These are phyloP conservation scores for Heliothis virescens DNA, from an alignment of 1,140 invertebrate genomes.

Conservation along the genomic window DNA sequence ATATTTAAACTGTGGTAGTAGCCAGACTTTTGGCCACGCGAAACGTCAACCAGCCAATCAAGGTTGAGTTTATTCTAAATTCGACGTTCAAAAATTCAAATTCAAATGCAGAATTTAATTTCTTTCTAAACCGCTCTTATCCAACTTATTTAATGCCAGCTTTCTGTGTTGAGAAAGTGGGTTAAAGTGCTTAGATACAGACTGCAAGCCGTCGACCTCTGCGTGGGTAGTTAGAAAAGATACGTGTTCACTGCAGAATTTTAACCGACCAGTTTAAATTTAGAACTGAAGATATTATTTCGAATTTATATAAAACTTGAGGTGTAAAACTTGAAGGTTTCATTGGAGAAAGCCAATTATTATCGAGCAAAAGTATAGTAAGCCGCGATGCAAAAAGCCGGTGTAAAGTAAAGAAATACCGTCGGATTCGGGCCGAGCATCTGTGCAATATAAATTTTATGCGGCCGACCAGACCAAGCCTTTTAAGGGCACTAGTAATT, in stretches of 20 bases:
- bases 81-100: neutral
- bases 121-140: neutral
- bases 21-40: too few species aligned
- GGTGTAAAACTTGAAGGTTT: too few species aligned
- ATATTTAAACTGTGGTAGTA: too few species aligned
- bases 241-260: constrained; percentile 3
- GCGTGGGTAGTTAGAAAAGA: constrained; percentile 3
- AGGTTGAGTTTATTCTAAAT: too few species aligned
- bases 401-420: constrained; percentile 17
- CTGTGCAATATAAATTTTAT: constrained; percentile 68
- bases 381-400: neutral
- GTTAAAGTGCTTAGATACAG: constrained; percentile 9
- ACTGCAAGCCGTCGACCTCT: constrained; percentile 30
- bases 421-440: constrained; percentile 59
- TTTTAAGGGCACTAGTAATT: constrained; percentile 70
- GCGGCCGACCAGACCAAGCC: constrained; percentile 59
- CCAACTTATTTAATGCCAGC: constrained; percentile 6
- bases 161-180: constrained; percentile 20
- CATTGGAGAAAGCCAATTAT: too few species aligned
- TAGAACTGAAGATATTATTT: neutral
- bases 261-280: neutral
- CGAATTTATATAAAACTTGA: neutral
- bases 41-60: too few species aligned
- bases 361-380: neutral
- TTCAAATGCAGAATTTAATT: constrained; percentile 4